These are phyloP conservation scores for Phasianus colchicus DNA, from an alignment of 2,113 vertebrate genomes.

Conservation along the genomic window DNA sequence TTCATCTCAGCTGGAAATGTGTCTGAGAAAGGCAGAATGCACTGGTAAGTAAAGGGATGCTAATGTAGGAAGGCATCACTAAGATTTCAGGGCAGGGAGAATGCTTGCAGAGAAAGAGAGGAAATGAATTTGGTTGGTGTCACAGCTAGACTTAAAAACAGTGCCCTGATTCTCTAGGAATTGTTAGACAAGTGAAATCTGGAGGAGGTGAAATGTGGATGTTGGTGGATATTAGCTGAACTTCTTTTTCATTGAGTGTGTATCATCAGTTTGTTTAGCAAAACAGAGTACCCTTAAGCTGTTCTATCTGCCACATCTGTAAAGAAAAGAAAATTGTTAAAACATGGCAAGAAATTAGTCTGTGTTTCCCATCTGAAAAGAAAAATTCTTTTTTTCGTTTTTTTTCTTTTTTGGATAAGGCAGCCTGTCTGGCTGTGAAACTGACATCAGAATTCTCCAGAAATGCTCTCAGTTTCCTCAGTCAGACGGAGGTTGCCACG, in stretches of 20 bases:
- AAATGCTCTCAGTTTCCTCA: neutral
- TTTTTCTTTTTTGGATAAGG: neutral
- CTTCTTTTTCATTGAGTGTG: neutral
- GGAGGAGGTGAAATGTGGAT: neutral
- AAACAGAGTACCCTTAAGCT: neutral
- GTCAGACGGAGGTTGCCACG: neutral
- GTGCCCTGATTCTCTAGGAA: neutral
- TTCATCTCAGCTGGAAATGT: neutral
- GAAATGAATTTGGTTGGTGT: neutral
- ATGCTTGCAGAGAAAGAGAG: neutral
- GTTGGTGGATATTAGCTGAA: neutral
- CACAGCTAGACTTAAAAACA: conserved; percentile 16
- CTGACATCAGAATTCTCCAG: neutral
- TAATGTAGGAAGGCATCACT: neutral
- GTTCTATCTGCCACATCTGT: neutral
- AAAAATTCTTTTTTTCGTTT: rapidly evolving
- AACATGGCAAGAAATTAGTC: neutral
- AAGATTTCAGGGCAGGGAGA: neutral
- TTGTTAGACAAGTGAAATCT: neutral
- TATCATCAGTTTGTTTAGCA: neutral
- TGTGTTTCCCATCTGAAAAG: neutral
- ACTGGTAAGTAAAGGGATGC: neutral
- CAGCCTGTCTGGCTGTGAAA: too few relatives aligned
- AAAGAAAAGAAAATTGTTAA: neutral
- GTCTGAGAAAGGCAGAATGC: neutral